A percentile compares a stretch with the other conserved stretches of the same genome.
Evolutionary conservation across 2,797 vertebrate genomes (phyloP).

Genomic region (Silurus lanzhouensis): DNA sequence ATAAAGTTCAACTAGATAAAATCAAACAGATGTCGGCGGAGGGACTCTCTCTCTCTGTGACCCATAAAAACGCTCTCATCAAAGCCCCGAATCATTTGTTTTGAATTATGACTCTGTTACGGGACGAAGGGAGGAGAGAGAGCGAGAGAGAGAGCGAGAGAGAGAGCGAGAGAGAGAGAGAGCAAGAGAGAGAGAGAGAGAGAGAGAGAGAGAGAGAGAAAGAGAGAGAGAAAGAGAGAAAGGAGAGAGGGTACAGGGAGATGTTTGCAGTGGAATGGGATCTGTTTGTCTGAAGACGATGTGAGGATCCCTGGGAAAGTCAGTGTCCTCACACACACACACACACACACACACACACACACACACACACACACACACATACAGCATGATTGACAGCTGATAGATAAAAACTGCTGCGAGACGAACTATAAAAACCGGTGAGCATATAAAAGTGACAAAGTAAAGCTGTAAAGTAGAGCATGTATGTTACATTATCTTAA

Average conservation of each 20-base stretch:
- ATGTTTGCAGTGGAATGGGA: slow-evolving; percentile 98
- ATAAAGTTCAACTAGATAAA: slow-evolving; percentile 99
- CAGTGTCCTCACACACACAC: slow-evolving; percentile 76
- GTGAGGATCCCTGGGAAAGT: slow-evolving; percentile 89
- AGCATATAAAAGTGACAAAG: slow-evolving; percentile 11
- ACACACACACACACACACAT: slow-evolving; percentile 76
- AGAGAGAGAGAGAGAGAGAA: too few relatives aligned
- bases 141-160: too few relatives aligned
- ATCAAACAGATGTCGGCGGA: slow-evolving; percentile 99
- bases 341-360: slow-evolving; percentile 74
- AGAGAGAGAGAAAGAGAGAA: too few relatives aligned
- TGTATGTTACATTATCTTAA: background rate
- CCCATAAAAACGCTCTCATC: slow-evolving; percentile 99
- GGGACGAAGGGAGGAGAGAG: slow-evolving; percentile 79
- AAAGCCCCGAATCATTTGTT: slow-evolving; percentile 98
- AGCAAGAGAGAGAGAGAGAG: slow-evolving; percentile 39
- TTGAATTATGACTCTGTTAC: slow-evolving; percentile 99
- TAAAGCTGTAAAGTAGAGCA: background rate
- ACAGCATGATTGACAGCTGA: slow-evolving; percentile 88
- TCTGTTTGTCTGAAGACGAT: slow-evolving; percentile 99
- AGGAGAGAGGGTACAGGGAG: slow-evolving; percentile 67
- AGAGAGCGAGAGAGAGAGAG: background rate
- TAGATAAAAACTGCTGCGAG: slow-evolving; percentile 54
- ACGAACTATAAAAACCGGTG: background rate
- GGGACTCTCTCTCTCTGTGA: slow-evolving; percentile 87